Base-by-base conservation (phyloP, 2,888 invertebrate genomes). In the Melinaea menophilus region DNA sequence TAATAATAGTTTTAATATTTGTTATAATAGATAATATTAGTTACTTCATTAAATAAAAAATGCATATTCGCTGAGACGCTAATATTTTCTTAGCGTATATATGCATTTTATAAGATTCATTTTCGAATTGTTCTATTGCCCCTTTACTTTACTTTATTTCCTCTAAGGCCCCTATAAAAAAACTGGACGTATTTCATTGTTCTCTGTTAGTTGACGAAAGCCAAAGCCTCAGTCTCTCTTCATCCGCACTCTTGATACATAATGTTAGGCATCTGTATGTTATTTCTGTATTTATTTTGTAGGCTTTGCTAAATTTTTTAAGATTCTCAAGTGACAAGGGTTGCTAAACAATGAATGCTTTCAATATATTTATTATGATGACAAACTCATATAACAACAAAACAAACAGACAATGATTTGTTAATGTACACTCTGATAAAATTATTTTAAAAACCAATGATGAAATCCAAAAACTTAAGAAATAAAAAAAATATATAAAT, bases 171-270 rank as follows among this genome's bases (percentile, higher is more conserved):
- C 67, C 96, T 93, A 85, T 97, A 98, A 57, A 98, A 91, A 2
- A 98, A 97, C 45, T 97, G 92, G 2, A 96, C 95, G 85, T 94
- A 98, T 83, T 98, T 98, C 96, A 98, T 96, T 61, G 98, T 93
- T 46, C 98, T 98, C 77, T 96, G 94, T 22, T 93, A 92, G 71
- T 95, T 96, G 7, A 97, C 93, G 90, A 98, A 98, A 31, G 92
- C 81, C 62, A 98, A 88, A 1, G 95, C 94, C 13, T 85, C 46
- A 98, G 85, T 74, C 93, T 93, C 0, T 92, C 88, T 37, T 92
- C 85, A 91, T 96, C 95, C 62, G 92, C 92, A 12, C 95, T 94
- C 78, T 93, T 94, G n/a, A 98, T 88, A 69, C 95, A 94, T 63
- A 97, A 81, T 63, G 96, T 92, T 56, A 97, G 82, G 94, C 97